Conservation (phyloP, 2,888 invertebrate genomes). For the Eupithecia abbreviata region DNA sequence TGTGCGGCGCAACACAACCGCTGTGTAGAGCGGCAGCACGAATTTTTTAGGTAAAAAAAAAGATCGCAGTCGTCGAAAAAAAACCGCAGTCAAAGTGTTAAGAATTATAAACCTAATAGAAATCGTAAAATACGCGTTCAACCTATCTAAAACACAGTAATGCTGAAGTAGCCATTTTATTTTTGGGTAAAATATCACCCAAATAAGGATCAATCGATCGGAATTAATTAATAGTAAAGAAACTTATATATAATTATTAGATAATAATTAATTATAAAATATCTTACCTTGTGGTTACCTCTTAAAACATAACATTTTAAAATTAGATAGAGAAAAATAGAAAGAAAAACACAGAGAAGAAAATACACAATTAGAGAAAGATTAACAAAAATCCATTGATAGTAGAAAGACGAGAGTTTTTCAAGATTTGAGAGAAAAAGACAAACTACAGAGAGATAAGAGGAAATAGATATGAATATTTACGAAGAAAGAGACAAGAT, state of each 20-base stretch:
- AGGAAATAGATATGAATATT: background rate
- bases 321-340: background rate
- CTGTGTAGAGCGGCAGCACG: too few relatives aligned
- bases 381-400: background rate
- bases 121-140: background rate
- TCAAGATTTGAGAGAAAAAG: background rate
- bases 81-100: too few relatives aligned
- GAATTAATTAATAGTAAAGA: background rate
- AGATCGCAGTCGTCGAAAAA: too few relatives aligned
- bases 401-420: background rate
- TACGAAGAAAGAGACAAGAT: background rate
- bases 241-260: background rate
- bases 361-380: background rate
- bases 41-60: too few relatives aligned
- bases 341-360: background rate
- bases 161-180: background rate
- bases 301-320: background rate
- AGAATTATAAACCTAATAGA: background rate
- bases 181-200: background rate
- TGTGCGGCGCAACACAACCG: too few relatives aligned
- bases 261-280: background rate
- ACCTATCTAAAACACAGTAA: background rate
- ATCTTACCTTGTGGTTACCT: conserved; percentile 2
- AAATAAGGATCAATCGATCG: background rate
- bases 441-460: background rate